Base-by-base conservation (phyloP, 2,797 vertebrate species). In the Leuciscus waleckii region DNA sequence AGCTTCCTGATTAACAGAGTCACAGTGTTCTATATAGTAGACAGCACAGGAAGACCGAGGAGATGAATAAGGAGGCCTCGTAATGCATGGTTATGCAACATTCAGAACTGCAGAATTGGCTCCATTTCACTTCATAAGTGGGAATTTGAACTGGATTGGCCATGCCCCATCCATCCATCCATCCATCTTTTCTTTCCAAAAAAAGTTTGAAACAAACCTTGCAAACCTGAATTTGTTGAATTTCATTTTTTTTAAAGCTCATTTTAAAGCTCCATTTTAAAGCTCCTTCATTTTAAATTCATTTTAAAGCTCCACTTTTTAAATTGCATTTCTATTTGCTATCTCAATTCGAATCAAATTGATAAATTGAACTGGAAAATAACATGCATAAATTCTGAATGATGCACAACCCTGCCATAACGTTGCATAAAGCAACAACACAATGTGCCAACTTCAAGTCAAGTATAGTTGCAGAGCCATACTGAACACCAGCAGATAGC, bases 1-100 rank as follows among this genome's bases (percentile, higher is more conserved):
- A 65, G 91, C 93, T 94, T 95, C 90, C 93, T 94, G 92, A 91
- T 92, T 93, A 86, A 85, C 80, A 87, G 79, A 81, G 79, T 54
- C 82, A 85, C 86, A 77, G 85, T 88, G 83, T 84, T 77, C 73
- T 76, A 84, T 81, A 75, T 75, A 68, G 78, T 80, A 85, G 41
- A 79, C n/a, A 65, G 63, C 79, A 90, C 79, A 88, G 86, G 89
- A 87, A 87, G 32, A 54, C 32, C 41, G 21, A 65, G 23, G 3
- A 58, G 69, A 56, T 69, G 32, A 29, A 81, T 71, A 56, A 70
- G 49, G n/a, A n/a, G 35, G n/a, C 13, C 32, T n/a, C 10, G 3
- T 74, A 56, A 54, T 54, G 74, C 29, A 76, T 17, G 49, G 29
- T 75, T 51, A 26, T 29, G 26, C 74, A 56, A 56, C 10, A 76